Evolutionary conservation across 2,888 invertebrate genomes (phyloP).

Genomic region (Yponomeuta plumbellus): DNA sequence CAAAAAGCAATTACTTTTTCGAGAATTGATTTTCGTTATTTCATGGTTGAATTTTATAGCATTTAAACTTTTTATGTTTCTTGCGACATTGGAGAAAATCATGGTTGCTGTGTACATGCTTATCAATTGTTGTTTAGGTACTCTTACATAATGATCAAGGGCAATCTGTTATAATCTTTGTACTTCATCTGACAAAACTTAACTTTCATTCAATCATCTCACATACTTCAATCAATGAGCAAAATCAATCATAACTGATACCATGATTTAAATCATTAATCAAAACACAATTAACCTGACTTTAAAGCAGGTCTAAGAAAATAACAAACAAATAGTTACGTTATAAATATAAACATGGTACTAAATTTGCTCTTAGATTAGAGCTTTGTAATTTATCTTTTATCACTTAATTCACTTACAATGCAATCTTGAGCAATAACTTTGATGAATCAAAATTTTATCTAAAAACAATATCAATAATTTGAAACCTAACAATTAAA

Average conservation of each 20-base stretch:
- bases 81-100: slow-evolving; percentile 10
- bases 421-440: slow-evolving; percentile 19
- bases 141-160: neutral
- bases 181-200: slow-evolving; percentile 32
- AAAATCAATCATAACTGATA: neutral
- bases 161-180: slow-evolving; percentile 25
- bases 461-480: slow-evolving; percentile 14
- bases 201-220: slow-evolving; percentile 14
- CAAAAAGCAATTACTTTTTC: neutral
- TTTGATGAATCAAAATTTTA: slow-evolving; percentile 4
- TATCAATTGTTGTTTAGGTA: neutral
- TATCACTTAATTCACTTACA: neutral
- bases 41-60: slow-evolving; percentile 56
- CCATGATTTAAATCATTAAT: neutral
- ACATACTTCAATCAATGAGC: neutral
- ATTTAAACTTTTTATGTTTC: slow-evolving; percentile 2
- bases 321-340: neutral
- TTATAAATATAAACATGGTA: neutral
- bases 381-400: neutral
- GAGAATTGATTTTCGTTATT: slow-evolving; percentile 39
- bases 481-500: slow-evolving; percentile 9
- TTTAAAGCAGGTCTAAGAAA: neutral
- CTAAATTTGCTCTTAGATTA: neutral
- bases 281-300: neutral
- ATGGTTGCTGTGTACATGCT: neutral